phyloP scores from a whole-genome alignment of 2,113 vertebrate species.

The Lampris megalopsis region DNA sequence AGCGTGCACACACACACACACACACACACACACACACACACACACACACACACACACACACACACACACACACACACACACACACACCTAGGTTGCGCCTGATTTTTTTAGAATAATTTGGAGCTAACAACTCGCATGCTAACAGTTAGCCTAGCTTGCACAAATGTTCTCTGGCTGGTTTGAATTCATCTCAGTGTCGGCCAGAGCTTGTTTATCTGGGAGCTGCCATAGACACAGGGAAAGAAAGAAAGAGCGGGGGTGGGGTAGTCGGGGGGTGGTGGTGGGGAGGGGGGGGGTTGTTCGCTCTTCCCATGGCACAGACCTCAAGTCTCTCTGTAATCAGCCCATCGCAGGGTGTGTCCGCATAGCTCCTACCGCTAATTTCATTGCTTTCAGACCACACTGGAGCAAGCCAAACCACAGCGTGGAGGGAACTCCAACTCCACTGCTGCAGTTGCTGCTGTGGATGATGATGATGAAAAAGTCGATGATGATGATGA shows the following conservation, averaged over 20 bases:
- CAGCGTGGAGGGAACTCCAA: conserved; percentile 68
- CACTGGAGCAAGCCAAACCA: conserved; percentile 72
- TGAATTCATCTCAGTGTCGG: conserved; percentile 17
- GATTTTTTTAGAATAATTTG: too few relatives aligned
- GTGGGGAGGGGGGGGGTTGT: background rate
- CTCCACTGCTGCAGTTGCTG: conserved; percentile 29
- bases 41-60: too few relatives aligned
- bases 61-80: too few relatives aligned
- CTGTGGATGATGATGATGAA: conserved; percentile 53
- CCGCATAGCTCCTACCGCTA: conserved; percentile 79
- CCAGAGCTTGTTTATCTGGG: conserved; percentile 51
- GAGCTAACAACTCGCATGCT: too few relatives aligned
- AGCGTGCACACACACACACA: too few relatives aligned
- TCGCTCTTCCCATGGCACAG: conserved; percentile 59
- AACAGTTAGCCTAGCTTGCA: background rate
- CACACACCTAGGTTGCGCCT: too few relatives aligned
- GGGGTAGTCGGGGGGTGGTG: conserved; percentile 9
- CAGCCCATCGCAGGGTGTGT: conserved; percentile 84
- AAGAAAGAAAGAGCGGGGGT: background rate
- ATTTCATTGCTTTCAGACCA: conserved; percentile 81
- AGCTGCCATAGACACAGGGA: conserved; percentile 38
- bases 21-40: too few relatives aligned
- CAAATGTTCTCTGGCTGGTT: conserved; percentile 9
- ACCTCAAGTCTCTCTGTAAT: conserved; percentile 80
- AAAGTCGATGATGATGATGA: conserved; percentile 59